Percentiles rank a stretch among this genome's conserved stretches.
These are phyloP conservation scores for Stylophora pistillata DNA, from an alignment of 64 coral and sea anemone genomes.

Conservation along the genomic window DNA sequence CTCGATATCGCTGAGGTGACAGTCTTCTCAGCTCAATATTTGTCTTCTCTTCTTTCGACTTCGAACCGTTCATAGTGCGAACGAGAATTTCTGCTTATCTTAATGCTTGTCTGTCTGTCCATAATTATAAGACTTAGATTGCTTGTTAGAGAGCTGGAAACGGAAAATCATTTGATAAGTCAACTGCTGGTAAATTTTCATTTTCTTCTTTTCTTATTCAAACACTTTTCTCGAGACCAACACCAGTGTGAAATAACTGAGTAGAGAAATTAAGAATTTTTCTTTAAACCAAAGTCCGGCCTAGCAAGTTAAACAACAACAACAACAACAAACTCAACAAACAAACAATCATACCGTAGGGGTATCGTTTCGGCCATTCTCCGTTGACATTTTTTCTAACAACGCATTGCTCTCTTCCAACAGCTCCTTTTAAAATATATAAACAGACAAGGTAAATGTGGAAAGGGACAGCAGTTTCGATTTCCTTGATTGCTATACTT, in stretches of 20 bases:
- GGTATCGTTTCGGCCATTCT: not conserved
- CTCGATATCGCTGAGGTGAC: no score
- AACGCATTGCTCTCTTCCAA: conserved; percentile 24
- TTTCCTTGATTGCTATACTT: not conserved
- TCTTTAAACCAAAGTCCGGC: not conserved
- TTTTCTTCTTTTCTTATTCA: no score
- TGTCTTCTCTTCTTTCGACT: not conserved
- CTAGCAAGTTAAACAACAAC: not conserved
- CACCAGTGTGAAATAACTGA: no score
- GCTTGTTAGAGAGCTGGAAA: no score
- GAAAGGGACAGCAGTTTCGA: no score
- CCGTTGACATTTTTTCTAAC: conserved; percentile 33
- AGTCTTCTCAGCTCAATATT: not conserved
- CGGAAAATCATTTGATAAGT: no score
- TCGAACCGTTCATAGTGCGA: not conserved
- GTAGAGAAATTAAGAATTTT: no score
- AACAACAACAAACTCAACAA: not conserved
- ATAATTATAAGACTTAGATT: not conserved
- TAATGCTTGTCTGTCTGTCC: not conserved
- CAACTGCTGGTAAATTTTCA: no score
- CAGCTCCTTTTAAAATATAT: not conserved
- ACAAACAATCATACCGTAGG: conserved; percentile 4
- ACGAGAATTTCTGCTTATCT: no score
- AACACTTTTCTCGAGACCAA: no score
- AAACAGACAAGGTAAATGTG: not conserved